phyloP scores from a whole-genome alignment of 2,797 vertebrate genomes.

The Bovichtus diacanthus region DNA sequence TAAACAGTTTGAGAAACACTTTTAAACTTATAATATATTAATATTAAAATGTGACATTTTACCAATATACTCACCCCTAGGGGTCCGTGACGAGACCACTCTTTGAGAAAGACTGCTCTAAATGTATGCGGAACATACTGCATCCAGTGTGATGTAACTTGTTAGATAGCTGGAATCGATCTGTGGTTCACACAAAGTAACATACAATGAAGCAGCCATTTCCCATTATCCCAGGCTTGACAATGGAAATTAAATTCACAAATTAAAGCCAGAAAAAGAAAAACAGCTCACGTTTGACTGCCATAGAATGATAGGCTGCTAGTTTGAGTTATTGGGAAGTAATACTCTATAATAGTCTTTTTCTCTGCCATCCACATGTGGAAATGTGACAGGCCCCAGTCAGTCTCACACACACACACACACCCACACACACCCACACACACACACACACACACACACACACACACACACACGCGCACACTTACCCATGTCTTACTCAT shows the following conservation, averaged over 20 bases:
- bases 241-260: conserved; percentile 47
- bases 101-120: too few relatives aligned
- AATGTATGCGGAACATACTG: conserved; percentile 17
- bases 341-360: conserved; percentile 45
- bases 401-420: conserved; percentile 1
- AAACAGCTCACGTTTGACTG: conserved; percentile 26
- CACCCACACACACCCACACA: neutral
- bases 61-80: too few relatives aligned
- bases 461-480: conserved; percentile 17
- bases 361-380: conserved; percentile 50
- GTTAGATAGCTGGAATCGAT: conserved; percentile 57
- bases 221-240: conserved; percentile 36
- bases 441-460: conserved; percentile 2
- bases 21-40: too few relatives aligned
- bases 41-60: too few relatives aligned
- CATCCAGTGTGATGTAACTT: conserved; percentile 44
- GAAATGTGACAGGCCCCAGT: conserved; percentile 32
- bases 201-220: conserved; percentile 45
- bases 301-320: conserved; percentile 37
- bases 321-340: conserved; percentile 68
- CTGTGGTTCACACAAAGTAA: conserved; percentile 27
- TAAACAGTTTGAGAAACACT: too few relatives aligned
- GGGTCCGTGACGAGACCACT: too few relatives aligned
- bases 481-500: conserved; percentile 46
- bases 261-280: conserved; percentile 42